Evolutionary conservation across 2,797 vertebrate genomes (phyloP).

Genomic region (Emys orbicularis): DNA sequence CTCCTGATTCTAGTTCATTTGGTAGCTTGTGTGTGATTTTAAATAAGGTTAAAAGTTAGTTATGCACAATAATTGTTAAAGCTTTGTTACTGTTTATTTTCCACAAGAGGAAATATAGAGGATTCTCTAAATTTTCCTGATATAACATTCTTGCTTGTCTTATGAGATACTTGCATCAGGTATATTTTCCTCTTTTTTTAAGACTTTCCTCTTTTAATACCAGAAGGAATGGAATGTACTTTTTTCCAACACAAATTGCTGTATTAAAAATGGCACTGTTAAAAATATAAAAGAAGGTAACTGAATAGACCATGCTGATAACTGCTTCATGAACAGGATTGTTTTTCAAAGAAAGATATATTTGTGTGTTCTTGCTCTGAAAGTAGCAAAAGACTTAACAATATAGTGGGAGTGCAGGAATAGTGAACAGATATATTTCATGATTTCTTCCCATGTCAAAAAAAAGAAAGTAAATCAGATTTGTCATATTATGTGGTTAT

Average conservation of each 20-base stretch:
- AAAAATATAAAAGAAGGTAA: not conserved
- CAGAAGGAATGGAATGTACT: not conserved
- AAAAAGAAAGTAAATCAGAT: not conserved
- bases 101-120: not conserved
- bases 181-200: not conserved
- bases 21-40: not conserved
- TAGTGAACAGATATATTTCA: not conserved
- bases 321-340: not conserved
- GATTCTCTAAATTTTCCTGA: not conserved
- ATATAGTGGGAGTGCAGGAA: not conserved
- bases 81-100: not conserved
- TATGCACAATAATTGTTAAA: not conserved
- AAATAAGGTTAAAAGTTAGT: not conserved
- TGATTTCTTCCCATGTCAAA: not conserved
- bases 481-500: not conserved
- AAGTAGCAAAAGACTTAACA: not conserved
- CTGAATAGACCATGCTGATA: not conserved
- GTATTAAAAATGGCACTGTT: not conserved
- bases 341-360: not conserved
- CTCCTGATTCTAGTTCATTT: not conserved
- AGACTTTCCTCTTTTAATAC: not conserved
- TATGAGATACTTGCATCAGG: not conserved
- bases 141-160: not conserved
- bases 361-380: not conserved
- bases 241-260: not conserved